These are phyloP conservation scores for Bombus pascuorum DNA, from an alignment of 1,140 invertebrate species.

Conservation along the genomic window DNA sequence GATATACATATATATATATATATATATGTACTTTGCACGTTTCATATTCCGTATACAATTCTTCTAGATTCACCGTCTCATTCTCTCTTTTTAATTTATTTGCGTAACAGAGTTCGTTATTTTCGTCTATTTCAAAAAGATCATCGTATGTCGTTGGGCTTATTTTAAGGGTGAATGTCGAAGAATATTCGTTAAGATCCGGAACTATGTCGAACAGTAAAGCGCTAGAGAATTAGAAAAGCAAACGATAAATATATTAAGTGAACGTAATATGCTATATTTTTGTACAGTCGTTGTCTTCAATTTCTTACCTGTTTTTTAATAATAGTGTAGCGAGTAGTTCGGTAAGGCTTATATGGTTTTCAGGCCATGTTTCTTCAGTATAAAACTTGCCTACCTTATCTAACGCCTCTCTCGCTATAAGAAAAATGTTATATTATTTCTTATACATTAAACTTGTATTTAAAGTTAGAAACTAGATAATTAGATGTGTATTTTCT, in stretches of 20 bases:
- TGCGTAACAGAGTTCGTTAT: constrained; percentile 51
- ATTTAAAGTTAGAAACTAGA: neutral
- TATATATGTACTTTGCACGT: constrained; percentile 64
- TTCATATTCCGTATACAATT: constrained; percentile 62
- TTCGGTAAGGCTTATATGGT: constrained; percentile 51
- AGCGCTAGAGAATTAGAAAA: constrained; percentile 53
- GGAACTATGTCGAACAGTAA: constrained; percentile 70
- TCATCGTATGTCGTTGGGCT: constrained; percentile 44
- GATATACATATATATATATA: constrained; percentile 12
- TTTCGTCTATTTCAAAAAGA: constrained; percentile 37
- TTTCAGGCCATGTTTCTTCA: neutral
- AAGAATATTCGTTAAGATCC: constrained; percentile 61
- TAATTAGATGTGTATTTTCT: neutral
- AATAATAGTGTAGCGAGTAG: constrained; percentile 52
- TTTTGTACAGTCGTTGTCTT: constrained; percentile 14
- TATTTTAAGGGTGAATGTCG: constrained; percentile 64
- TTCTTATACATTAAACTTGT: constrained; percentile 15
- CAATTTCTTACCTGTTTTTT: constrained; percentile 48
- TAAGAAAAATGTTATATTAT: constrained; percentile 35
- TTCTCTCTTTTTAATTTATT: constrained; percentile 10
- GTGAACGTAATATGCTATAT: neutral
- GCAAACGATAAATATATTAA: neutral
- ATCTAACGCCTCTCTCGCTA: constrained; percentile 52
- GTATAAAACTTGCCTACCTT: constrained; percentile 61
- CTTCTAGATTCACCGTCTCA: constrained; percentile 52